Evolutionary conservation across 2,797 vertebrate genomes (phyloP), one percentile per base, ranked within the genome.

Genomic region (Chloroceryle inda): DNA sequence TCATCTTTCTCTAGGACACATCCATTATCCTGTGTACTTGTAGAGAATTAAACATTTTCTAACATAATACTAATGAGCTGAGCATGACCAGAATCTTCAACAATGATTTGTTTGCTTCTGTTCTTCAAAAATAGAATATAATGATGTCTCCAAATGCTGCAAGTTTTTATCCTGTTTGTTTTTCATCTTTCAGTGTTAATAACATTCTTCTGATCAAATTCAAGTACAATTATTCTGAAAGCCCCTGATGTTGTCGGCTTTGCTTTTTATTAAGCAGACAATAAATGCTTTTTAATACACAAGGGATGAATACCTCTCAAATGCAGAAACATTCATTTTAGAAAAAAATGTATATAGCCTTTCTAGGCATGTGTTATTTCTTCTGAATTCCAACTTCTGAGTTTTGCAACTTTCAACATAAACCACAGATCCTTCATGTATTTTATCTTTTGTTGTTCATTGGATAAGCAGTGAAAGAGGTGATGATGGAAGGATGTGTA

Each of bases 11-110:
- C 42, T 37, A 83, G 38, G 35, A 73, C 20, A 29, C 9, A 67
- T 66, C 38, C 2, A 3, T 95, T 96, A 91, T 88, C 66, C 19
- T 75, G 53, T 88, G 66, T 85, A 91, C 95, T 96, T 91, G 47
- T 66, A 91, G 73, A 82, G 92, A 92, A 89, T 88, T 93, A 94
- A 93, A 67, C 68, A 3, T 58, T 81, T 95, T 94, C 81, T 92
- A 38, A 74, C 22, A 49, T 71, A 81, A 74, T 67, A 66, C 17
- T 33, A 67, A 52, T 82, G 45, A 90, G n/a, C 68, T 85, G 66
- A 92, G 47, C 35, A 47, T 87, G 86, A 83, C 20, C 38, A 47
- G 79, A 92, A 96, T 95, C 82, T 95, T 94, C 87, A 96, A 71
- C 22, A 91, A 95, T 85, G 77, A 81, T 81, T 93, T 94, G 38